Evolutionary conservation across 2,797 vertebrate genomes (phyloP).

Genomic region (Scarus forsteni): DNA sequence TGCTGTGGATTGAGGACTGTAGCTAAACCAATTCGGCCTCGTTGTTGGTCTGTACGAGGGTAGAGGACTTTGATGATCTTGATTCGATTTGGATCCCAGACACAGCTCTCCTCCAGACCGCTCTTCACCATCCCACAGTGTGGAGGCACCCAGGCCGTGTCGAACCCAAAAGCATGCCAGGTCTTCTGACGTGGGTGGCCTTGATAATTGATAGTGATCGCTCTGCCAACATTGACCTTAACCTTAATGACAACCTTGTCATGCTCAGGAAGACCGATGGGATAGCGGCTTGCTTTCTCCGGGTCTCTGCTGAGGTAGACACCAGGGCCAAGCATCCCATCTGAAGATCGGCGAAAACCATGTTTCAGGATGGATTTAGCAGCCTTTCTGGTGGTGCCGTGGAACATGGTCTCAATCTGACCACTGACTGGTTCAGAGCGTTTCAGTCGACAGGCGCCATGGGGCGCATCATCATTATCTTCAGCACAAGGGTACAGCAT

Average conservation of each 20-base stretch:
- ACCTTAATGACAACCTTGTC: slow-evolving; percentile 69
- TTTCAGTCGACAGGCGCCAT: neutral
- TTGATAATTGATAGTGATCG: slow-evolving; percentile 55
- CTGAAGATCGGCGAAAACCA: slow-evolving; percentile 44
- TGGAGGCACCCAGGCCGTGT: slow-evolving; percentile 81
- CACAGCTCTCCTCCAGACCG: slow-evolving; percentile 68
- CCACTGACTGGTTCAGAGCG: fast-evolving
- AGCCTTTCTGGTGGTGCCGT: slow-evolving; percentile 57
- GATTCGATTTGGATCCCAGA: slow-evolving; percentile 72
- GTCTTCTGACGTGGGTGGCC: slow-evolving; percentile 51
- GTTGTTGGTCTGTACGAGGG: no score
- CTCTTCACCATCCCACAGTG: slow-evolving; percentile 59
- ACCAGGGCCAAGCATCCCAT: slow-evolving; percentile 72
- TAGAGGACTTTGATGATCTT: fast-evolving
- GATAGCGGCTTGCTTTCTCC: slow-evolving; percentile 74
- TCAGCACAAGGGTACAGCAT: slow-evolving; percentile 13
- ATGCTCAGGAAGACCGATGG: fast-evolving
- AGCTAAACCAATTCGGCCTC: no score
- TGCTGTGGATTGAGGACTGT: no score
- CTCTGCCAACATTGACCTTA: slow-evolving; percentile 64
- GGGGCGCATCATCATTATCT: slow-evolving; percentile 25
- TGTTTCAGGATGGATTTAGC: neutral
- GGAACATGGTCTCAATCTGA: slow-evolving; percentile 72
- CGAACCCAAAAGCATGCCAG: slow-evolving; percentile 42
- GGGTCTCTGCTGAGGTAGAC: slow-evolving; percentile 82